These are phyloP conservation scores for Isoperla grammatica DNA, from an alignment of 2,888 invertebrate species.

Conservation along the genomic window DNA sequence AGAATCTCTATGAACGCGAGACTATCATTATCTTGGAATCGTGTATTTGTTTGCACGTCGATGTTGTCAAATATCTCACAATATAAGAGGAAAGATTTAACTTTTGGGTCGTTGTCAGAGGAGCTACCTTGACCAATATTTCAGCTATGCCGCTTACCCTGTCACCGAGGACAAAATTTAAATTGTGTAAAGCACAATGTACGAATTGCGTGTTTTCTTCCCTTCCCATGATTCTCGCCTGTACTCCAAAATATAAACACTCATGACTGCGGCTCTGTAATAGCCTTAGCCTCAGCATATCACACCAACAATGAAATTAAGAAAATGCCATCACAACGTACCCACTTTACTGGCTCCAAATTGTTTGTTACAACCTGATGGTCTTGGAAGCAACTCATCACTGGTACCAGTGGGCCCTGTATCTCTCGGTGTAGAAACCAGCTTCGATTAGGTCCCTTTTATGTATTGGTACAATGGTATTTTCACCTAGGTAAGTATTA, in stretches of 20 bases:
- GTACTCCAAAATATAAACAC: slow-evolving; percentile 29
- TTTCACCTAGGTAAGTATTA: no score
- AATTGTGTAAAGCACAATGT: slow-evolving; percentile 22
- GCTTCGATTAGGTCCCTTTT: no score
- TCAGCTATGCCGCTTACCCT: not conserved
- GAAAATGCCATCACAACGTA: no score
- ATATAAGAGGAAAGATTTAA: not conserved
- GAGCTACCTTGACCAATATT: not conserved
- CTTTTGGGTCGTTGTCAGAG: not conserved
- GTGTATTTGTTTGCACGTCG: not conserved
- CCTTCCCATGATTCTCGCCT: slow-evolving; percentile 21
- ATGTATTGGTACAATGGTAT: no score
- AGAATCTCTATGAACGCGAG: not conserved
- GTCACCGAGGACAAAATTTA: slow-evolving; percentile 24
- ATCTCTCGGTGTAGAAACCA: no score
- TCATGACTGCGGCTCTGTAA: slow-evolving; percentile 31
- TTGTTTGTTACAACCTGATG: no score
- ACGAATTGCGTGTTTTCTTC: slow-evolving; percentile 26
- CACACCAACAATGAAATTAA: no score
- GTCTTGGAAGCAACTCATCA: no score
- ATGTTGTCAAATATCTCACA: slow-evolving; percentile 5
- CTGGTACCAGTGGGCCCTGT: no score
- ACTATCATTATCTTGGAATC: not conserved
- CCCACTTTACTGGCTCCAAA: no score
- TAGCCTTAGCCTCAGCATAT: slow-evolving; percentile 32